These are phyloP conservation scores for Aromia moschata DNA, from an alignment of 2,888 invertebrate genomes.

Conservation along the genomic window DNA sequence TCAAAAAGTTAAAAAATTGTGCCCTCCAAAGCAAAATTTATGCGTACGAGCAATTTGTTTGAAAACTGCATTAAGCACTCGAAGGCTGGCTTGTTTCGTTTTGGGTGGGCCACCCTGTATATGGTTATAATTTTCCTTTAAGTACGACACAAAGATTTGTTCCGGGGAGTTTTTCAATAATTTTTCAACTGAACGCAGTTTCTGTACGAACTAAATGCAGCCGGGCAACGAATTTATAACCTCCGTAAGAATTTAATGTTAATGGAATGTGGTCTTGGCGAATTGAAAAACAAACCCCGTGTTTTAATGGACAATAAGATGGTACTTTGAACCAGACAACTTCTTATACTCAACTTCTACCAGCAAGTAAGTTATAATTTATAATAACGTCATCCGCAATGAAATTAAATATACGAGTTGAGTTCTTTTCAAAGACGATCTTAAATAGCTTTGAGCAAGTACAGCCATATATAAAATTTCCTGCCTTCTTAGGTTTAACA, in stretches of 20 bases:
- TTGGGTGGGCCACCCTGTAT: too few species aligned
- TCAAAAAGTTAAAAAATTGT: too few species aligned
- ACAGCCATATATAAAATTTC: conserved; percentile 29
- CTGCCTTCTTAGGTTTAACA: conserved; percentile 21
- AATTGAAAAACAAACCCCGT: conserved; percentile 59
- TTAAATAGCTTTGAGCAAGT: conserved; percentile 31
- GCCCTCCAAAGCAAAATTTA: too few species aligned
- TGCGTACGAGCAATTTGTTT: too few species aligned
- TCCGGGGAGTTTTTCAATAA: conserved; percentile 41
- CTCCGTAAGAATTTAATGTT: conserved; percentile 59
- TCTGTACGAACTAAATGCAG: conserved; percentile 41
- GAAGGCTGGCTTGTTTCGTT: too few species aligned
- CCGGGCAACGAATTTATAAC: conserved; percentile 57
- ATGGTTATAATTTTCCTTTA: conserved; percentile 44
- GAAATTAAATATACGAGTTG: conserved; percentile 56
- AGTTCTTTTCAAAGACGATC: conserved; percentile 50
- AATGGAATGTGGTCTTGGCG: conserved; percentile 58
- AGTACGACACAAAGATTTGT: conserved; percentile 46
- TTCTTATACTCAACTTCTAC: conserved; percentile 54
- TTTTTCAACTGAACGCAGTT: conserved; percentile 38
- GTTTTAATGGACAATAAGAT: conserved; percentile 61
- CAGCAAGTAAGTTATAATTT: conserved; percentile 60
- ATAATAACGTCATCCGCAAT: conserved; percentile 58
- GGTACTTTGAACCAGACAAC: conserved; percentile 60
- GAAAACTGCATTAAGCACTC: too few species aligned